A percentile compares a stretch with the other conserved stretches of the same genome.
Evolutionary conservation across 2,113 vertebrate genomes (phyloP).

Genomic region (Poecile atricapillus): DNA sequence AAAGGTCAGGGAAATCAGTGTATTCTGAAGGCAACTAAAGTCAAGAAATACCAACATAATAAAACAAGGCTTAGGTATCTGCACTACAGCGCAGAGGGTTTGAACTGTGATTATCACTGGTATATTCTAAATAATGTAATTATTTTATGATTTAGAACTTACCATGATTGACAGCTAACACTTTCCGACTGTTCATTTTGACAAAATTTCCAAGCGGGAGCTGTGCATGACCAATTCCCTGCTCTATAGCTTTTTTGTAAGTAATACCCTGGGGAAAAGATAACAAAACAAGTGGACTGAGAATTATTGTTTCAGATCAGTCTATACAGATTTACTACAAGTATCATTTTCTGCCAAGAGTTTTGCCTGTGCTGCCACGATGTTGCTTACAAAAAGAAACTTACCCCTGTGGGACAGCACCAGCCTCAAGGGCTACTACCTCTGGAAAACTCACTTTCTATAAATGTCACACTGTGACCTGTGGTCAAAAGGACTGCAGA

Average conservation of each 20-base stretch:
- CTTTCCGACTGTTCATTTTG: slow-evolving; percentile 97
- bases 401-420: rapidly evolving
- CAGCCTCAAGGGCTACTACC: neutral
- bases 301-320: neutral
- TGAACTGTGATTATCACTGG: neutral
- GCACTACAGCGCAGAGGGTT: neutral
- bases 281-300: neutral
- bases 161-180: slow-evolving; percentile 97
- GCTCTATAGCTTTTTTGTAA: slow-evolving; percentile 82
- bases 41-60: neutral
- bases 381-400: neutral
- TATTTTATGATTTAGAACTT: slow-evolving; percentile 41
- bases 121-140: neutral
- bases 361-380: neutral
- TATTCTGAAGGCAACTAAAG: neutral
- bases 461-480: neutral
- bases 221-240: slow-evolving; percentile 89
- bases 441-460: neutral
- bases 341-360: neutral
- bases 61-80: neutral
- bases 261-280: slow-evolving; percentile 84
- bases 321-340: neutral
- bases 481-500: neutral
- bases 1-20: neutral
- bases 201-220: slow-evolving; percentile 92